These are phyloP conservation scores for Trisateles emortualis DNA, from an alignment of 2,888 invertebrate genomes.

Conservation along the genomic window DNA sequence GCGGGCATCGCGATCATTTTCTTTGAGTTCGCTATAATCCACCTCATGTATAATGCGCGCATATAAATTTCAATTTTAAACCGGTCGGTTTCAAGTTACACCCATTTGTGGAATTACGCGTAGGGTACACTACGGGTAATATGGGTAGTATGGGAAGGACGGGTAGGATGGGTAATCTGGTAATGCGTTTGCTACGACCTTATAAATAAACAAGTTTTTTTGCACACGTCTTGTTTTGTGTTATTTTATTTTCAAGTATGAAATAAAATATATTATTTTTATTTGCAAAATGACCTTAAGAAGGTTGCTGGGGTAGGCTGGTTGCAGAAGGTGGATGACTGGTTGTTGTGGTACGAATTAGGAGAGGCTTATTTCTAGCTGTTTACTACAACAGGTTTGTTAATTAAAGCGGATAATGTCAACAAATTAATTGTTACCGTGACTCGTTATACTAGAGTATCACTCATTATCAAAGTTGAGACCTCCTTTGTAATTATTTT, in stretches of 20 bases:
- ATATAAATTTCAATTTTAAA: slow-evolving; percentile 87
- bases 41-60: slow-evolving; percentile 82
- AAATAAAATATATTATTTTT: slow-evolving; percentile 10
- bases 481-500: too few relatives aligned
- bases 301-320: too few relatives aligned
- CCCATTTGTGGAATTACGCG: slow-evolving; percentile 82
- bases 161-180: slow-evolving; percentile 59
- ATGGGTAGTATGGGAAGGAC: slow-evolving; percentile 19
- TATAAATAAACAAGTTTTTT: slow-evolving; percentile 66
- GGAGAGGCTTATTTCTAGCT: too few relatives aligned
- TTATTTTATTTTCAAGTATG: slow-evolving; percentile 28
- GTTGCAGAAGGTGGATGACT: too few relatives aligned
- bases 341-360: too few relatives aligned
- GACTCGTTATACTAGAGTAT: too few relatives aligned
- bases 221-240: slow-evolving; percentile 39
- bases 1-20: slow-evolving; percentile 47
- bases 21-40: slow-evolving; percentile 63
- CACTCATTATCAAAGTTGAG: too few relatives aligned
- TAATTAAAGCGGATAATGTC: too few relatives aligned
- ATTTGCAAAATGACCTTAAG: not conserved
- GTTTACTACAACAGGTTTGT: too few relatives aligned
- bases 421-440: too few relatives aligned
- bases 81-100: slow-evolving; percentile 79
- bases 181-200: slow-evolving; percentile 70
- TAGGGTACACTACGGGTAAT: slow-evolving; percentile 32